A percentile compares a stretch with the other conserved stretches of the same genome.
These are phyloP conservation scores for Mesorhabditis belari DNA, from an alignment of 2,888 invertebrate species.

Conservation along the genomic window DNA sequence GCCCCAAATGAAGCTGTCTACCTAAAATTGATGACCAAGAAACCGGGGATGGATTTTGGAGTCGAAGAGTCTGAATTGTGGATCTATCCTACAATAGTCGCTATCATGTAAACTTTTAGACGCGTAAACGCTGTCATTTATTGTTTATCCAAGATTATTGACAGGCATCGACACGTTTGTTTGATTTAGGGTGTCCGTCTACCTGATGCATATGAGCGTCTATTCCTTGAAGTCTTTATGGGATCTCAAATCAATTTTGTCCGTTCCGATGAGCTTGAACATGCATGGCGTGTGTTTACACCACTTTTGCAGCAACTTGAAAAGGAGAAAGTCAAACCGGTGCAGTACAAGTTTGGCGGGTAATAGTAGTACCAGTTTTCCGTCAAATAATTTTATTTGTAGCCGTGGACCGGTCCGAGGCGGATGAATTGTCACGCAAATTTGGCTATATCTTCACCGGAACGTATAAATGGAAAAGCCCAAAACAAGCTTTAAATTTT, in stretches of 20 bases:
- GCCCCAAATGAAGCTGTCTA: constrained; percentile 96
- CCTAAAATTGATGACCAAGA: constrained; percentile 95
- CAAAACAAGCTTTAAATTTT: constrained; percentile 18
- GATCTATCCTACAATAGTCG: constrained; percentile 88
- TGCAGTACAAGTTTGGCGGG: constrained; percentile 70
- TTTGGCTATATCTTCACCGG: constrained; percentile 88
- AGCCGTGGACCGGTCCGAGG: constrained; percentile 80
- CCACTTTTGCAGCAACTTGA: constrained; percentile 79
- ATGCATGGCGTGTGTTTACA: constrained; percentile 71
- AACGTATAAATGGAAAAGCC: constrained; percentile 80
- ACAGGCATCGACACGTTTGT: not conserved
- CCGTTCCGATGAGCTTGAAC: constrained; percentile 81
- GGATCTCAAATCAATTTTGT: constrained; percentile 99
- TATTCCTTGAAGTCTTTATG: constrained; percentile 93
- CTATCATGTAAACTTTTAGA: constrained; percentile 67
- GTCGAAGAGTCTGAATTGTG: constrained; percentile 90
- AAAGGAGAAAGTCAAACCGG: constrained; percentile 67
- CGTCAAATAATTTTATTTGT: constrained; percentile 32
- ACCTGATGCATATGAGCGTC: constrained; percentile 93
- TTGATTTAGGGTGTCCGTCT: constrained; percentile 65
- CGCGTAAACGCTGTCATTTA: not conserved
- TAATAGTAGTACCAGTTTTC: constrained; percentile 23
- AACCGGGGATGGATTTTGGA: constrained; percentile 92
- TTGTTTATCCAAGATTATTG: not conserved
- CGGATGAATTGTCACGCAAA: constrained; percentile 71